phyloP scores from a whole-genome alignment of 2,888 invertebrate species.

The Oligia fasciuncula region DNA sequence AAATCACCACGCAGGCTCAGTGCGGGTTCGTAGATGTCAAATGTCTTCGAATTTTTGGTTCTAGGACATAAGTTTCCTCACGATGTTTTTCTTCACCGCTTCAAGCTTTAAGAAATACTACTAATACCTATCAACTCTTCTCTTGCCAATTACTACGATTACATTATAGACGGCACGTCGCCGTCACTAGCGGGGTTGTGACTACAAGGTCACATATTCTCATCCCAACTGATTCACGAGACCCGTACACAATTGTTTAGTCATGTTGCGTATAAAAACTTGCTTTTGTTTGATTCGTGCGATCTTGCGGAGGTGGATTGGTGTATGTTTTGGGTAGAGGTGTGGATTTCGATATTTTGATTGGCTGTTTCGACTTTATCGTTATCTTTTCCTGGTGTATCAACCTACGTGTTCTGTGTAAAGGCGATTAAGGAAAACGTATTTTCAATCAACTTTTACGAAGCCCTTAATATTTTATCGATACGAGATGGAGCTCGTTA shows the following conservation, averaged over 20 bases:
- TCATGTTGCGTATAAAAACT: conserved; percentile 50
- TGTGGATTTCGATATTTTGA: conserved; percentile 33
- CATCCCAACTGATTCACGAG: conserved; percentile 62
- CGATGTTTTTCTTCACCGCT: background rate
- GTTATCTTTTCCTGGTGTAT: conserved; percentile 5
- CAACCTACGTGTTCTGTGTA: background rate
- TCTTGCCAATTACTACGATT: conserved; percentile 43
- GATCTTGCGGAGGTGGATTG: conserved; percentile 36
- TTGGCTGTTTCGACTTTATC: conserved; percentile 2
- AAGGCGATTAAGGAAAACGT: background rate
- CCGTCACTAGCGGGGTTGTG: conserved; percentile 26
- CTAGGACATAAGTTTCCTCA: background rate
- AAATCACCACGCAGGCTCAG: background rate
- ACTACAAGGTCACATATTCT: conserved; percentile 61
- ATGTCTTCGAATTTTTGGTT: background rate
- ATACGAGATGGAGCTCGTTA: background rate
- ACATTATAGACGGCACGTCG: conserved; percentile 18
- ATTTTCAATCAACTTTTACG: background rate
- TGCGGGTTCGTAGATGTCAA: background rate
- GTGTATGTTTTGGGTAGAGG: conserved; percentile 20
- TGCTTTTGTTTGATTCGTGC: conserved; percentile 32
- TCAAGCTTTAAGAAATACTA: conserved; percentile 3
- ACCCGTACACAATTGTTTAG: conserved; percentile 55
- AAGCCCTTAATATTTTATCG: background rate
- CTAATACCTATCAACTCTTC: background rate